phyloP scores from a whole-genome alignment of 2,888 invertebrate genomes.

The Eupithecia dodoneata region DNA sequence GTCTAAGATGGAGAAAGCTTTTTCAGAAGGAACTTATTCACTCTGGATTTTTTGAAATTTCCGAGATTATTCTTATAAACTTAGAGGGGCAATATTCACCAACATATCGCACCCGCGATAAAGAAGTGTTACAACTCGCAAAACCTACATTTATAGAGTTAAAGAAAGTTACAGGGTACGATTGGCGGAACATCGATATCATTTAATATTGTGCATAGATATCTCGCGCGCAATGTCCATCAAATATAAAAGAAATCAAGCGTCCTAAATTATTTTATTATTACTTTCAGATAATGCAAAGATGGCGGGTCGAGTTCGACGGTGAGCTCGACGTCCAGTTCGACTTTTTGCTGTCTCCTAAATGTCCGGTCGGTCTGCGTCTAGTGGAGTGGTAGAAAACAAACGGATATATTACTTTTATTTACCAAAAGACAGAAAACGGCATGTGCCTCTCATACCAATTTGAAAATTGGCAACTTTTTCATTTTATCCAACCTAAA shows the following conservation, averaged over 20 bases:
- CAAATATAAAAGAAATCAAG: neutral
- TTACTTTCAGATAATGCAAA: slow-evolving; percentile 85
- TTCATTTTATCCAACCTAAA: neutral
- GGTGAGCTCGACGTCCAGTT: slow-evolving; percentile 90
- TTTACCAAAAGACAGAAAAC: neutral
- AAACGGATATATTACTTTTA: neutral
- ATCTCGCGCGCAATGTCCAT: neutral
- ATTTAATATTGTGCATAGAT: too few relatives aligned
- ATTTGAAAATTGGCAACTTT: neutral
- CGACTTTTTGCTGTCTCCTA: slow-evolving; percentile 92
- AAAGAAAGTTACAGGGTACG: neutral
- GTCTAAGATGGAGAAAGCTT: too few relatives aligned
- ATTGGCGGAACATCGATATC: neutral
- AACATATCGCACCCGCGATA: too few relatives aligned
- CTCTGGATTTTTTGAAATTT: too few relatives aligned
- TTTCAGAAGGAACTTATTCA: too few relatives aligned
- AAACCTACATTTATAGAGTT: too few relatives aligned
- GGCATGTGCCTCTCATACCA: neutral
- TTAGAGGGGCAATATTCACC: too few relatives aligned
- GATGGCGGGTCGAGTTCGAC: slow-evolving; percentile 88
- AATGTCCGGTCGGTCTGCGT: slow-evolving; percentile 88
- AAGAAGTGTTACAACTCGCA: too few relatives aligned
- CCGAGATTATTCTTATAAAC: too few relatives aligned
- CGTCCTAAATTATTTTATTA: neutral
- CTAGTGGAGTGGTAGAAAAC: slow-evolving; percentile 84